phyloP scores from a whole-genome alignment of 2,113 vertebrate species.

The Ictalurus punctatus region DNA sequence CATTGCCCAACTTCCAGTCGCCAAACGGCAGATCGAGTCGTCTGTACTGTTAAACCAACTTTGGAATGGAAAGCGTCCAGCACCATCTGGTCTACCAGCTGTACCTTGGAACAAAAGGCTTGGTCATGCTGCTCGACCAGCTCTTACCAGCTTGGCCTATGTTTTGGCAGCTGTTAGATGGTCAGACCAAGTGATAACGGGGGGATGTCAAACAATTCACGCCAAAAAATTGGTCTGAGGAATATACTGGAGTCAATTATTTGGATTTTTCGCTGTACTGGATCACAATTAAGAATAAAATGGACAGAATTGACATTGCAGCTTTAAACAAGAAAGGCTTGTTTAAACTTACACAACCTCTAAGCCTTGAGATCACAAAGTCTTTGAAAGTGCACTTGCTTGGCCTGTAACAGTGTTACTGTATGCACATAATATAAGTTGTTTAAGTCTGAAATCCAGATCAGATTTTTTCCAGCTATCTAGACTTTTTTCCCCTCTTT shows the following conservation, averaged over 20 bases:
- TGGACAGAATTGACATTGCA: not conserved
- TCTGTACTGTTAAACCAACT: not conserved
- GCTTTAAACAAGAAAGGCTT: not conserved
- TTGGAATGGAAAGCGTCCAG: not conserved
- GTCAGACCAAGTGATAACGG: not conserved
- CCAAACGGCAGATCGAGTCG: not conserved
- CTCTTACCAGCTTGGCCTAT: conserved; percentile 19
- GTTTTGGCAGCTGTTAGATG: conserved; percentile 7
- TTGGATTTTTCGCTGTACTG: not conserved
- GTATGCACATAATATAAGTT: not conserved
- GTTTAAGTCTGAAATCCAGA: no score
- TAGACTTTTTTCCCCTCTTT: no score
- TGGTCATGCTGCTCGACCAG: conserved; percentile 7
- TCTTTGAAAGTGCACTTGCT: not conserved
- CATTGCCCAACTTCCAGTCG: not conserved
- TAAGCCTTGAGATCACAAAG: not conserved
- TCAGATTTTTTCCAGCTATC: not conserved
- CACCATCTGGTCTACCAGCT: conserved; percentile 17
- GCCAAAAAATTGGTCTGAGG: not conserved
- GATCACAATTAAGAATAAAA: not conserved
- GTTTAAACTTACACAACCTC: not conserved
- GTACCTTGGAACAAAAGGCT: not conserved
- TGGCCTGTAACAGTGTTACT: not conserved
- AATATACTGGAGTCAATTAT: no score
- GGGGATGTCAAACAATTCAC: not conserved